These are phyloP conservation scores for Xiphorhynchus elegans DNA, from an alignment of 2,113 vertebrate genomes.

Conservation along the genomic window DNA sequence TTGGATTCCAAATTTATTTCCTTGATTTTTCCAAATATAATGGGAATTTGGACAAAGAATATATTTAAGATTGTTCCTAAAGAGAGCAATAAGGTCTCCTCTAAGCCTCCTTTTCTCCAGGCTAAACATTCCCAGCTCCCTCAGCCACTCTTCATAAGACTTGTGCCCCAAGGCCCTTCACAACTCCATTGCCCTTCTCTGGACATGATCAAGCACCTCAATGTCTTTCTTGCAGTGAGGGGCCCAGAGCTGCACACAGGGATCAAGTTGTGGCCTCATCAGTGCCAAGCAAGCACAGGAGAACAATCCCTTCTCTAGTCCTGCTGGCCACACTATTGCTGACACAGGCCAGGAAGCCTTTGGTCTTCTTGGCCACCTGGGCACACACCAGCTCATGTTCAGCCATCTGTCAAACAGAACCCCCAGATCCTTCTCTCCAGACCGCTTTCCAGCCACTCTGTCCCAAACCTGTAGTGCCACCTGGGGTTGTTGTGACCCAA, in stretches of 20 bases:
- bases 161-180: background rate
- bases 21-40: background rate
- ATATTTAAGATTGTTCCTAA: background rate
- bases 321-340: background rate
- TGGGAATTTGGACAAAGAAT: background rate
- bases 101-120: background rate
- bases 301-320: background rate
- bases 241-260: background rate
- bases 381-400: background rate
- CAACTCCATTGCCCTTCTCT: background rate
- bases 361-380: background rate
- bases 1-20: background rate
- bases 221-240: background rate
- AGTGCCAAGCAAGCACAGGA: background rate
- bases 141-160: background rate
- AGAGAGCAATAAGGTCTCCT: background rate
- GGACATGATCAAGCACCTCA: background rate
- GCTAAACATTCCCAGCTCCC: background rate
- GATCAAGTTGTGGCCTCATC: background rate
- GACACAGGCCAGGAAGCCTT: background rate
- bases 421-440: background rate
- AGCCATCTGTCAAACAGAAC: background rate
- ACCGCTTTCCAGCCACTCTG: background rate
- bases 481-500: background rate
- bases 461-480: background rate